Conservation (phyloP, 2,113 vertebrate genomes). For the Monopterus albus region DNA sequence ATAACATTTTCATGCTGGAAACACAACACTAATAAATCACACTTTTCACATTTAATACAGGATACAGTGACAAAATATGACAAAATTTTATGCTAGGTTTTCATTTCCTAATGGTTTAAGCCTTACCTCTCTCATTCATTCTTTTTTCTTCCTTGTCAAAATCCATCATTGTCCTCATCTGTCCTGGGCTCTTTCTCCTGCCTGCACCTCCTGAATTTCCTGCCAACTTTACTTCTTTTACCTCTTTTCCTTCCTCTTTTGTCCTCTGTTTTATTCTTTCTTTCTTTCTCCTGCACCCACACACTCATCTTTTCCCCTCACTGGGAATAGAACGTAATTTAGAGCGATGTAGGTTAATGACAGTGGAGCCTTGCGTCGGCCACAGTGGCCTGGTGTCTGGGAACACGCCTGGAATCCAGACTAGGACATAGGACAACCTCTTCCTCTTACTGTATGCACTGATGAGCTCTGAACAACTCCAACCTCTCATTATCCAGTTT, state of each 20-base stretch:
- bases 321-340: slow-evolving; percentile 75
- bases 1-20: slow-evolving; percentile 65
- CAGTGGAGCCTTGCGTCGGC: slow-evolving; percentile 65
- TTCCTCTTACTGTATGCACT: slow-evolving; percentile 23
- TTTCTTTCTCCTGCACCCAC: slow-evolving; percentile 7
- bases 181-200: slow-evolving; percentile 39
- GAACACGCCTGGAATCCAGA: slow-evolving; percentile 64
- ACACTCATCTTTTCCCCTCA: slow-evolving; percentile 34
- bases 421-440: slow-evolving; percentile 66
- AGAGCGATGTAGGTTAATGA: slow-evolving; percentile 80
- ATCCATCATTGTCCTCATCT: slow-evolving; percentile 62
- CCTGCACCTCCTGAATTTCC: slow-evolving; percentile 36
- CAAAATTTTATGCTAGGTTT: slow-evolving; percentile 59
- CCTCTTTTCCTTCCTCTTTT: slow-evolving; percentile 46
- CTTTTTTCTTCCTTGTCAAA: slow-evolving; percentile 52
- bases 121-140: slow-evolving; percentile 44
- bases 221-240: slow-evolving; percentile 26
- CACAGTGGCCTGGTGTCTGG: slow-evolving; percentile 63
- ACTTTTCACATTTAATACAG: slow-evolving; percentile 65
- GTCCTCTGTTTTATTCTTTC: slow-evolving; percentile 9
- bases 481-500: slow-evolving; percentile 35
- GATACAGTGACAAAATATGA: slow-evolving; percentile 71
- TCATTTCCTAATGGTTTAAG: slow-evolving; percentile 71
- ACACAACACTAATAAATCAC: slow-evolving; percentile 70
- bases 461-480: slow-evolving; percentile 46